Percentiles rank a stretch among this genome's conserved stretches.
phyloP scores from a whole-genome alignment of 1,140 invertebrate species.

The Bombus vancouverensis region DNA sequence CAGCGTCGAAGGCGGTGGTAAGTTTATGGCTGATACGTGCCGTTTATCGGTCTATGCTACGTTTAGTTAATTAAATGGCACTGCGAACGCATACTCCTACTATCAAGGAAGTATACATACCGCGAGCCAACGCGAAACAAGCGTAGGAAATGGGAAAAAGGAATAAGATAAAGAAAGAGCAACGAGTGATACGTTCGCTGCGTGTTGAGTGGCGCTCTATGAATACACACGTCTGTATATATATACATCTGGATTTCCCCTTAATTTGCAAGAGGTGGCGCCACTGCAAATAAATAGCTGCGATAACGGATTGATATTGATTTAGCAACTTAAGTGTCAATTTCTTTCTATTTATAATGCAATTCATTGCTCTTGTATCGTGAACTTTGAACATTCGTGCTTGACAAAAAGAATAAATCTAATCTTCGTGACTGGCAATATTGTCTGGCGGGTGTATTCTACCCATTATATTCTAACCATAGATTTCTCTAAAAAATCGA shows the following conservation, averaged over 20 bases:
- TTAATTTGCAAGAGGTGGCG: slow-evolving; percentile 63
- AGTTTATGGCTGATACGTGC: slow-evolving; percentile 73
- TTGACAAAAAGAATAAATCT: not conserved
- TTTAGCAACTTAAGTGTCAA: not conserved
- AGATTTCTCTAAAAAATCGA: not conserved
- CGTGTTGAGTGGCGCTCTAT: slow-evolving; percentile 1
- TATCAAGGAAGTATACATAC: not conserved
- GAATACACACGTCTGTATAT: not conserved
- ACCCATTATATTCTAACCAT: not conserved
- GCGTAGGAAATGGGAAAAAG: not conserved
- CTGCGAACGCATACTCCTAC: not conserved
- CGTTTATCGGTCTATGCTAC: slow-evolving; percentile 70
- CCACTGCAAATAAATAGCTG: slow-evolving; percentile 38
- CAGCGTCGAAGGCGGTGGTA: slow-evolving; percentile 63
- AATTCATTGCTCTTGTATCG: not conserved
- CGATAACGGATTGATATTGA: not conserved
- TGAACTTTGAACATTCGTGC: not conserved
- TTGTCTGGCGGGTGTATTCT: not conserved
- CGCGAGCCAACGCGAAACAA: not conserved
- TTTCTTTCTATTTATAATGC: not conserved
- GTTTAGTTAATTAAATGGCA: slow-evolving; percentile 76
- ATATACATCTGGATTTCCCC: slow-evolving; percentile 19
- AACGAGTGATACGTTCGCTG: too few species aligned
- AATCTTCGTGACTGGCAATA: not conserved
- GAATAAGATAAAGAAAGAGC: not conserved